phyloP scores from a whole-genome alignment of 2,113 vertebrate species.

The Lepisosteus osseus region DNA sequence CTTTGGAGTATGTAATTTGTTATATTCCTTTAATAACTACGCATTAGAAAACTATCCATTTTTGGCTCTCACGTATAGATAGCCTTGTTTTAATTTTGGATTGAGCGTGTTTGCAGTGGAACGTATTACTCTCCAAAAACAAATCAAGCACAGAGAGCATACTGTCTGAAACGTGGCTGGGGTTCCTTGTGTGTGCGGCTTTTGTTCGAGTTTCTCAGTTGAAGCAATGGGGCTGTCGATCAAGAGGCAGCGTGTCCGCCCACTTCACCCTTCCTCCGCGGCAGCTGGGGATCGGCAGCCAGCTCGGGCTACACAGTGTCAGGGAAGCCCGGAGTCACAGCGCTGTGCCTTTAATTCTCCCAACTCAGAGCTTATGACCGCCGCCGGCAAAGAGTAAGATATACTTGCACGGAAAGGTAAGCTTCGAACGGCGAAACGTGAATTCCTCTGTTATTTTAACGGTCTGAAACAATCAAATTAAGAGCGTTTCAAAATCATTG shows the following conservation, averaged over 20 bases:
- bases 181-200: conserved; percentile 22
- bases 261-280: conserved; percentile 35
- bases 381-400: conserved; percentile 56
- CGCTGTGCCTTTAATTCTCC: conserved; percentile 43
- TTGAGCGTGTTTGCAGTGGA: neutral
- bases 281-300: conserved; percentile 35
- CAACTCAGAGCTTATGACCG: conserved; percentile 63
- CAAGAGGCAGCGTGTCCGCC: conserved; percentile 36
- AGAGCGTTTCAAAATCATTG: conserved; percentile 2
- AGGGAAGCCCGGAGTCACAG: conserved; percentile 28
- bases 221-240: conserved; percentile 32
- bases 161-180: conserved; percentile 10
- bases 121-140: conserved; percentile 16
- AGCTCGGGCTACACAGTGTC: conserved; percentile 26
- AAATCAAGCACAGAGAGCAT: conserved; percentile 15
- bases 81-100: neutral
- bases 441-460: neutral
- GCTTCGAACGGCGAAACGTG: neutral
- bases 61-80: no score
- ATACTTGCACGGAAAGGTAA: conserved; percentile 39
- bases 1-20: no score
- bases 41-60: no score
- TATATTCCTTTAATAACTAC: no score
- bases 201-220: conserved; percentile 30
- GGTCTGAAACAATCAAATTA: neutral